A percentile compares a stretch with the other conserved stretches of the same genome.
These are phyloP conservation scores for Oostethus manadensis DNA, from an alignment of 2,113 vertebrate species.

Conservation along the genomic window DNA sequence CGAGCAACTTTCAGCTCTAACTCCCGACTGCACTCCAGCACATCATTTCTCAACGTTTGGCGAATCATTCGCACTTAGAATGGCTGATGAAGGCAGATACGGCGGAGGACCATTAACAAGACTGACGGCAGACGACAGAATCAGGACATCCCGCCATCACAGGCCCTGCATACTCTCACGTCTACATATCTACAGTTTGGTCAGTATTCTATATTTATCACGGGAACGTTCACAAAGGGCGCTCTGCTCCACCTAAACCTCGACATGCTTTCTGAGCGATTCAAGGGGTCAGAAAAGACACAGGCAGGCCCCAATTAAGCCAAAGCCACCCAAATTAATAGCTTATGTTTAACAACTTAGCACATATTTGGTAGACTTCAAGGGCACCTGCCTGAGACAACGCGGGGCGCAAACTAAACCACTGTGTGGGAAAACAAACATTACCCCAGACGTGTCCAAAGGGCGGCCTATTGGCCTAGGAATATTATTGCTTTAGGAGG, in stretches of 20 bases:
- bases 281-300: neutral
- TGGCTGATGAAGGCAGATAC: neutral
- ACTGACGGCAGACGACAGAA: neutral
- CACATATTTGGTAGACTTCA: slow-evolving; percentile 46
- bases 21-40: neutral
- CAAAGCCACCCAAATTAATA: slow-evolving; percentile 37
- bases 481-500: too few species aligned
- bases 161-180: neutral
- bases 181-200: neutral
- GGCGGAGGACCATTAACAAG: neutral
- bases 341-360: slow-evolving; percentile 62
- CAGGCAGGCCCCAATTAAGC: neutral
- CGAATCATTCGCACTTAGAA: neutral
- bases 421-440: too few species aligned
- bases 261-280: slow-evolving; percentile 4
- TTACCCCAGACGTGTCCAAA: too few species aligned
- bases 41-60: neutral
- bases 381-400: too few species aligned
- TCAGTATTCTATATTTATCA: neutral
- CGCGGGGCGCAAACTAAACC: too few species aligned
- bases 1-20: neutral
- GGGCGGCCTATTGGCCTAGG: too few species aligned
- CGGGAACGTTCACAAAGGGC: neutral
- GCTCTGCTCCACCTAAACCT: neutral
- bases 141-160: neutral